Evolutionary conservation across 2,888 invertebrate species (phyloP).

Genomic region (Lathronympha strigana): DNA sequence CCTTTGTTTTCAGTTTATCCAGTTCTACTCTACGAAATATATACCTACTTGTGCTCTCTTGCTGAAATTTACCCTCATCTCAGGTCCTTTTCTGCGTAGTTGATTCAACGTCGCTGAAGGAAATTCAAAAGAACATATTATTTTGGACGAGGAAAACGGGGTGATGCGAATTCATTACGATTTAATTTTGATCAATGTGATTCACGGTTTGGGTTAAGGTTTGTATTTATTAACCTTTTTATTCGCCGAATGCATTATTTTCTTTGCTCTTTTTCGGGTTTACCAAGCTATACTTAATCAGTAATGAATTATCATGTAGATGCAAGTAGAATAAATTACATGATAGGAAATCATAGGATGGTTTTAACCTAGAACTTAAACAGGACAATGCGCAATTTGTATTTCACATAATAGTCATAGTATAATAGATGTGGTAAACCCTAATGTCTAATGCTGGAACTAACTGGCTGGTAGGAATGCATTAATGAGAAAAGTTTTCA

Average conservation of each 20-base stretch:
- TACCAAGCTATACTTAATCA: neutral
- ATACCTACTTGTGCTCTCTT: neutral
- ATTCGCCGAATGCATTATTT: neutral
- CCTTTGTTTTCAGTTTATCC: constrained; percentile 20
- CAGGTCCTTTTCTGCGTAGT: constrained; percentile 8
- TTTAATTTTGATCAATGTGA: constrained; percentile 24
- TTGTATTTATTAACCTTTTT: constrained; percentile 29
- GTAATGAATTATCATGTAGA: neutral
- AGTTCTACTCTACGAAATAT: constrained; percentile 3
- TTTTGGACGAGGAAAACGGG: constrained; percentile 36
- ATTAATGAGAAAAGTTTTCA: neutral
- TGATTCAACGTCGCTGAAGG: constrained; percentile 15
- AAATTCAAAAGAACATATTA: constrained; percentile 16
- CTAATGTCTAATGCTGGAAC: too few relatives aligned
- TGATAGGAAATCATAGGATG: neutral
- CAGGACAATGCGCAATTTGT: constrained; percentile 15
- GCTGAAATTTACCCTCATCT: constrained; percentile 8
- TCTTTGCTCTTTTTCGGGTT: neutral
- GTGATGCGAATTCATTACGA: constrained; percentile 17
- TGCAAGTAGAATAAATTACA: constrained; percentile 6
- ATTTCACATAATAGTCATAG: neutral
- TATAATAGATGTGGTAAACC: neutral
- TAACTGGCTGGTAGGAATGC: too few relatives aligned
- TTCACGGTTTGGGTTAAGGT: constrained; percentile 22
- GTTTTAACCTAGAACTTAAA: constrained; percentile 1